A percentile compares a stretch with the other conserved stretches of the same genome.
These are phyloP conservation scores for Apeira syringaria DNA, from an alignment of 2,888 invertebrate genomes.

Conservation along the genomic window DNA sequence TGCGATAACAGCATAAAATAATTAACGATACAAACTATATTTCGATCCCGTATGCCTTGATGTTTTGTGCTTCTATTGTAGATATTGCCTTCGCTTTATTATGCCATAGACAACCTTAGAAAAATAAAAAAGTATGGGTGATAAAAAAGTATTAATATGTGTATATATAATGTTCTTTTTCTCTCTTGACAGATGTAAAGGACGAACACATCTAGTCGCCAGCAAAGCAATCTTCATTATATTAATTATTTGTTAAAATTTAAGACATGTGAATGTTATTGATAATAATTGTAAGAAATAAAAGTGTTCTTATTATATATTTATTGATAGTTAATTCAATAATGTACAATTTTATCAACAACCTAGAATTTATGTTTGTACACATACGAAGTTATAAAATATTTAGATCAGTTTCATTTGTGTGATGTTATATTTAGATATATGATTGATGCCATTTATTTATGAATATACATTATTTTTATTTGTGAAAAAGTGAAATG, in stretches of 20 bases:
- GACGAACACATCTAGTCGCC: slow-evolving; percentile 88
- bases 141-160: neutral
- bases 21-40: neutral
- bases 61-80: slow-evolving; percentile 29
- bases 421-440: neutral
- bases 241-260: slow-evolving; percentile 7
- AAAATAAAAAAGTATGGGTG: neutral
- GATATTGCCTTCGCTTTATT: slow-evolving; percentile 26
- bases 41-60: slow-evolving; percentile 18
- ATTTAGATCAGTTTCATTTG: neutral
- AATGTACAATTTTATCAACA: slow-evolving; percentile 8
- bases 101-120: slow-evolving; percentile 16
- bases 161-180: slow-evolving; percentile 76
- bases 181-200: slow-evolving; percentile 87
- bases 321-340: slow-evolving; percentile 50
- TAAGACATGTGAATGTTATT: slow-evolving; percentile 44
- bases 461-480: neutral
- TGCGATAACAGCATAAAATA: too few species aligned
- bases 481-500: neutral
- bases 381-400: neutral
- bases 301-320: slow-evolving; percentile 77
- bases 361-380: neutral
- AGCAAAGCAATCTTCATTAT: slow-evolving; percentile 58
- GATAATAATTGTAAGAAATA: slow-evolving; percentile 61
- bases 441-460: neutral